These are phyloP conservation scores for Boulengeromyrus knoepffleri DNA, from an alignment of 2,113 vertebrate species.

Conservation along the genomic window DNA sequence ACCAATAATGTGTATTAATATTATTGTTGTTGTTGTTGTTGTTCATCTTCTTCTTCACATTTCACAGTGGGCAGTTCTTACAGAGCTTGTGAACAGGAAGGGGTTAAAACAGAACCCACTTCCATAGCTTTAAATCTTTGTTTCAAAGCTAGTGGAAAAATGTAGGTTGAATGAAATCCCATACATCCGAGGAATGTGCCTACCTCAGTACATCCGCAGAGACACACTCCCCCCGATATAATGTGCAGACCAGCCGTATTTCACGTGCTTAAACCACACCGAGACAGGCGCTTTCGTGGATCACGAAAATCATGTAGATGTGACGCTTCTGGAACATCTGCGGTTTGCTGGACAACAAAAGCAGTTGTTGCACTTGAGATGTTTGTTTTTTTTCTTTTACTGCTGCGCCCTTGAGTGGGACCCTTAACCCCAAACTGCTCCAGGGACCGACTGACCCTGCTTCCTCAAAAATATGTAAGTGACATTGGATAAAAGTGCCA, in stretches of 20 bases:
- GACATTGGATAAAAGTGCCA: background rate
- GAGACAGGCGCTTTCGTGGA: slow-evolving; percentile 27
- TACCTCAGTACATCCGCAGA: slow-evolving; percentile 8
- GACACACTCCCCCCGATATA: slow-evolving; percentile 24
- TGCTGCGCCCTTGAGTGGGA: background rate
- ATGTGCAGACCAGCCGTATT: slow-evolving; percentile 47
- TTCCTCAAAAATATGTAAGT: background rate
- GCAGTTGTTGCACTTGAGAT: background rate
- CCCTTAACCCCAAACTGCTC: background rate
- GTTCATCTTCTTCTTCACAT: background rate
- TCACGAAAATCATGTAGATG: background rate
- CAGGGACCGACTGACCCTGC: background rate
- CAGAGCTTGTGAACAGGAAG: background rate
- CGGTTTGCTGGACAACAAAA: background rate
- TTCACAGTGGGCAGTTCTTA: background rate
- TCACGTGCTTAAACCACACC: slow-evolving; percentile 37
- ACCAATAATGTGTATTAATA: background rate
- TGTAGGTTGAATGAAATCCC: slow-evolving; percentile 24
- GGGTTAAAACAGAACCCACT: slow-evolving; percentile 25
- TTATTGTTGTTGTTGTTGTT: background rate
- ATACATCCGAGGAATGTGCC: slow-evolving; percentile 43
- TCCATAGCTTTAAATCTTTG: background rate
- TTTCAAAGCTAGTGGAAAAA: background rate
- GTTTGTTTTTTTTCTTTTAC: background rate
- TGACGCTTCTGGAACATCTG: background rate